phyloP scores from a whole-genome alignment of 2,113 vertebrate species.

The Pan troglodytes region NHGRI_mPanTro3-v2.1_pri NC_072411.2:87821001-87821500 shows the following conservation, averaged over 20 bases:
- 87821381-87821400: conserved; percentile 61
- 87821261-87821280: conserved; percentile 70
- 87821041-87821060: conserved; percentile 71
- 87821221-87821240: conserved; percentile 58
- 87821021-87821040: conserved; percentile 70
- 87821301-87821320: conserved; percentile 26
- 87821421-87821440: not conserved
- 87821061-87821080: conserved; percentile 48
- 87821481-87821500: conserved; percentile 65
- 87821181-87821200: not conserved
- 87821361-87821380: conserved; percentile 65
- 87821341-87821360: conserved; percentile 64
- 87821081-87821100: conserved; percentile 20
- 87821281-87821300: conserved; percentile 70
- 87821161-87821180: not conserved
- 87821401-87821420: not conserved
- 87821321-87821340: conserved; percentile 41
- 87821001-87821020: conserved; percentile 62
- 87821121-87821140: conserved; percentile 22
- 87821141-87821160: not conserved
- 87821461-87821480: conserved; percentile 63
- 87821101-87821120: not conserved
- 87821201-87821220: conserved; percentile 1
- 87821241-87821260: conserved; percentile 70
- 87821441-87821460: conserved; percentile 13